phyloP scores from a whole-genome alignment of 1,140 invertebrate genomes.

The Trichogramma pretiosum region DNA sequence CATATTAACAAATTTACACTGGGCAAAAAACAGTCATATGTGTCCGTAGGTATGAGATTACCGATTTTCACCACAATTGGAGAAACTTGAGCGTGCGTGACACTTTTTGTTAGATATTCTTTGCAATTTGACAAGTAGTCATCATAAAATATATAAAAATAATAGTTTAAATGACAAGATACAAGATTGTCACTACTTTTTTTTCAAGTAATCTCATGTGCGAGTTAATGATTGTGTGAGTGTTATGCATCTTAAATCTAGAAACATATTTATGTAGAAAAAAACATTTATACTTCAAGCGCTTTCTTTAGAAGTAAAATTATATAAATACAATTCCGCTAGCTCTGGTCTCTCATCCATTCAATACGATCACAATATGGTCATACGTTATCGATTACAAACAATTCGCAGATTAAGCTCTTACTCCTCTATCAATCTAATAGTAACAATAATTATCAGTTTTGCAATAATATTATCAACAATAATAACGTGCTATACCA shows the following conservation, averaged over 20 bases:
- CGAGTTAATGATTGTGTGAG: conserved; percentile 7
- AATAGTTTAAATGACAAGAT: conserved; percentile 6
- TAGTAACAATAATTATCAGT: conserved; percentile 14
- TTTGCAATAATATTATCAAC: too few species aligned
- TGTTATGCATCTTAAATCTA: conserved; percentile 8
- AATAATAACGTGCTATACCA: too few species aligned
- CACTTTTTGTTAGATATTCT: too few species aligned
- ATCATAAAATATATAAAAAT: too few species aligned
- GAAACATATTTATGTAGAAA: conserved; percentile 1
- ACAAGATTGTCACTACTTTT: not conserved
- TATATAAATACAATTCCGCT: not conserved
- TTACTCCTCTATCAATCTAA: conserved; percentile 15
- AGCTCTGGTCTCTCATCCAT: not conserved
- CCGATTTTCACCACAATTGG: too few species aligned
- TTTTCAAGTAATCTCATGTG: conserved; percentile 2
- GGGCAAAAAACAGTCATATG: conserved; percentile 14
- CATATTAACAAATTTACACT: conserved; percentile 43
- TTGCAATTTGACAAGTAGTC: too few species aligned
- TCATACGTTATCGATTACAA: too few species aligned
- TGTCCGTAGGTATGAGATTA: too few species aligned
- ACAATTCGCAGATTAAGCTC: conserved; percentile 7
- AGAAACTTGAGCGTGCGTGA: too few species aligned
- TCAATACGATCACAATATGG: conserved; percentile 2
- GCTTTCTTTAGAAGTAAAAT: not conserved
- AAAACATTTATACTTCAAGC: conserved; percentile 6